Base-by-base conservation (phyloP, 2,888 invertebrate genomes). In the Acanthococcus lagerstroemiae region DNA sequence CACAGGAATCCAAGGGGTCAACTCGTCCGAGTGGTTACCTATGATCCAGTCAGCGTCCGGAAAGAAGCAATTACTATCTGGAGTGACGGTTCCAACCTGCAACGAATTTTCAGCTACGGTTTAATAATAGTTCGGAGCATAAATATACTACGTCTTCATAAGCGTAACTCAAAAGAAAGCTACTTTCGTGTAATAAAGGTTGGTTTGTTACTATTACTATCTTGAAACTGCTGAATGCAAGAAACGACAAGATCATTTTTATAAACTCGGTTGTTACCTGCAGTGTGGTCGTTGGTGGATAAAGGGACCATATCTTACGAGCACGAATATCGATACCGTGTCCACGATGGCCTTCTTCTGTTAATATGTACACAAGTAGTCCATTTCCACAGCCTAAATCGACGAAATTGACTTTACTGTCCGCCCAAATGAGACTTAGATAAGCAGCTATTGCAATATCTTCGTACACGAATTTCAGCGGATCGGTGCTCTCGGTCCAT, bases 371-470 rank as follows among this genome's bases (percentile, higher is more conserved):
- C 1, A 94, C 94, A 7, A 97, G 78, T 25, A 96, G 80, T 15
- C 99, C 99, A 80, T 99, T 99, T 0, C 99, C 97, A 81, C 97
- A 99, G 0, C 99, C 97, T 63, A 96, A 80, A 77, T 99, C 97
- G 0, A 95, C 84, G 81, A 96, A 97, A 71, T 67, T 74, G 71
- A 54, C 73, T 70, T 4, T 75, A 68, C 7, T 72, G 66, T 50
- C 78, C 55, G 78, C 81, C 94, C 94, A 95, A 0, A 95, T 73
- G 1, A 88, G 77, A 60, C 93, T 78, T 50, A 95, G 78, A 76
- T 95, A 95, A 12, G 90, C 80, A 5, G 93, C 91, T 72, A 97
- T 96, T 3, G 93, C 94, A 69, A 99, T 81, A 76, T 99, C 97
- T 81, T 99, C 97, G 78, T 88, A 93, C 0, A 99, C 90, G 80